Conservation (phyloP, 2,888 invertebrate species). For the Dasysyrphus tricinctus region DNA sequence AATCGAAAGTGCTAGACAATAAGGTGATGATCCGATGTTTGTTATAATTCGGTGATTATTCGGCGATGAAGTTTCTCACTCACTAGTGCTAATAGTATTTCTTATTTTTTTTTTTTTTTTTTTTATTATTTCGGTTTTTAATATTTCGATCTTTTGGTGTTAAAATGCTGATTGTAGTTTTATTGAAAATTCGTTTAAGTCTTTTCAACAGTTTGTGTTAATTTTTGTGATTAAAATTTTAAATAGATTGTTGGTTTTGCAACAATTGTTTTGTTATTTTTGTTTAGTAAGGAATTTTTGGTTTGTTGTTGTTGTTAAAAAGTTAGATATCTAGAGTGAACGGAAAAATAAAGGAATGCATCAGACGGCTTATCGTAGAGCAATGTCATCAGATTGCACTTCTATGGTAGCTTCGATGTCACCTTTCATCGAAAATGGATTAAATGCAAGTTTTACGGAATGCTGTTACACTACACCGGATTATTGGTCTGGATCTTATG, state of each 20-base stretch:
- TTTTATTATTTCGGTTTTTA: background rate
- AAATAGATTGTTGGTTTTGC: constrained; percentile 5
- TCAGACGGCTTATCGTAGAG: constrained; percentile 78
- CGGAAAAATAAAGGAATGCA: constrained; percentile 75
- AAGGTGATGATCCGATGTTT: constrained; percentile 78
- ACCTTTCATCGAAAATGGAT: constrained; percentile 81
- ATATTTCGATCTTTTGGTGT: constrained; percentile 17
- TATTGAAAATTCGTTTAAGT: constrained; percentile 41
- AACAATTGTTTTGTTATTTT: background rate
- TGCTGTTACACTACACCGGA: constrained; percentile 81
- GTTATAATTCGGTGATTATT: constrained; percentile 72
- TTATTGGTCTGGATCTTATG: constrained; percentile 83
- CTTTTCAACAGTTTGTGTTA: constrained; percentile 40
- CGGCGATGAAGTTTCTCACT: constrained; percentile 64
- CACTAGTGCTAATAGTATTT: constrained; percentile 52
- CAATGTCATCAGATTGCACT: constrained; percentile 81
- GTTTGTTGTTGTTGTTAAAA: background rate
- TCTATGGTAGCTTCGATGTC: constrained; percentile 81
- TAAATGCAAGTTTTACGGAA: constrained; percentile 80
- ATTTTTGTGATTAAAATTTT: constrained; percentile 27
- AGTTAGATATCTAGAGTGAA: background rate
- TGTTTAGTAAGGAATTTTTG: background rate
- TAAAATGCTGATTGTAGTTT: constrained; percentile 28
- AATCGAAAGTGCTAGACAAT: constrained; percentile 79
- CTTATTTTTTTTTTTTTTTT: no score